Evolutionary conservation across 2,797 vertebrate species (phyloP), one percentile per base, ranked within the genome.

Genomic region (Salmo trutta): DNA sequence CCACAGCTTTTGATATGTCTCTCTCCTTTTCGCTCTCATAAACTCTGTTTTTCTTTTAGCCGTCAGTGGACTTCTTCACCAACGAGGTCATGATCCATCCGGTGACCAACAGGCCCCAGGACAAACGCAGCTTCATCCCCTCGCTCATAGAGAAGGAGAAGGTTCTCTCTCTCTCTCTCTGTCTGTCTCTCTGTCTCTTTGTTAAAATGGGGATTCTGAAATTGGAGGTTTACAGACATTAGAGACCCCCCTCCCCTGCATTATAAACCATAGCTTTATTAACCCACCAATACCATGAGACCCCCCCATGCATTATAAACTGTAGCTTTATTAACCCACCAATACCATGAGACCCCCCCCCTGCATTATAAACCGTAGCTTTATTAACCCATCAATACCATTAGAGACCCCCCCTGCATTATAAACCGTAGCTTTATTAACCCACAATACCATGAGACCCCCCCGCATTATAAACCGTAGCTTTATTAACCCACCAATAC

Each of bases 121-220:
- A 98, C 91, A 99, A 99, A 71, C 94, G 96, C 3, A 98, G 97
- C 90, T 99, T 99, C 91, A 98, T 98, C 84, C 97, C 97, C 0
- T 99, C 97, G 0, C 95, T 99, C 17, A 82, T 95, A 0, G 97
- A 99, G 91, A 98, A 97, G 87, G 95, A 97, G 81, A 99, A 98
- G 95, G 97, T 95, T 81, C 59, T 62, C n/a, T 24, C 15, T n/a
- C n/a, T 7, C 3, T 31, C 27, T 3, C 0, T 73, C 72, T 24
- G n/a, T 53, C 56, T 75, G 8, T 67, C n/a, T 73, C 7, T 27
- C 10, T 71, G 36, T 47, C 71, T 24, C 24, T 69, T 52, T 62
- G 33, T 75, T 70, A 80, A 82, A 86, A 87, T 79, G 54, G 82
- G 79, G 75, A n/a, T 74, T 79, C 83, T 81, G 74, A 87, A 80